Base-by-base conservation (phyloP, 2,113 vertebrate species). In the Bubo bubo region DNA sequence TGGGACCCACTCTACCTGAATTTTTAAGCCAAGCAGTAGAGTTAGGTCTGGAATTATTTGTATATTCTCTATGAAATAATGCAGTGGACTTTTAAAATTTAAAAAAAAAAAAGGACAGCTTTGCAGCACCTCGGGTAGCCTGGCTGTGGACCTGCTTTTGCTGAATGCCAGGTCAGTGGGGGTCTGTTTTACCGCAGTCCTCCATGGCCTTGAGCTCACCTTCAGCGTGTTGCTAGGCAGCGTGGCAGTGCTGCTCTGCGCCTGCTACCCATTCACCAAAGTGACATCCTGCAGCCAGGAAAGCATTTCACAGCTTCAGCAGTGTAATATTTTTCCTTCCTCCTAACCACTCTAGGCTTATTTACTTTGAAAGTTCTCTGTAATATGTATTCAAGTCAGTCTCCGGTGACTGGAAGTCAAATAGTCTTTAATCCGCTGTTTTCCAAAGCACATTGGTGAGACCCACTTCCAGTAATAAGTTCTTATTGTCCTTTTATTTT, bases 121-220 rank as follows among this genome's bases (percentile, higher is more conserved):
- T 49, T 83, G 49, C 43, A 70, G 60, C 72, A 63, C 12, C 66
- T 49, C 8, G 0, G 0, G 20, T 10, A 72, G 84, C 64, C 64
- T 88, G 84, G 64, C 80, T 47, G 75, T 4, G 37, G 55, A 56
- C 53, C 84, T 85, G 6, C 56, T 74, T 86, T 32, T 11, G 14
- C 59, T 52, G 85, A 76, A 34, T 60, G 74, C 79, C 82, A 50
- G 71, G 49, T 59, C 60, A n/a, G 37, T 30, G 76, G 85, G 62
- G 76, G 76, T 66, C 56, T 37, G 43, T 67, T 95, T 50, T 50
- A 52, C 74, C 1, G 50, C 71, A 81, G 47, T 82, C 74, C 64
- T 86, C 66, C 34, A 8, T 28, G 67, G 84, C 91, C 89, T 94
- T 94, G 89, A 76, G 79, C 88, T 95, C 76, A 85, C 90, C 88